Percentiles rank a stretch among this genome's conserved stretches.
These are phyloP conservation scores for Catostomus latipinnis DNA, from an alignment of 2,797 vertebrate species.

Conservation along the genomic window DNA sequence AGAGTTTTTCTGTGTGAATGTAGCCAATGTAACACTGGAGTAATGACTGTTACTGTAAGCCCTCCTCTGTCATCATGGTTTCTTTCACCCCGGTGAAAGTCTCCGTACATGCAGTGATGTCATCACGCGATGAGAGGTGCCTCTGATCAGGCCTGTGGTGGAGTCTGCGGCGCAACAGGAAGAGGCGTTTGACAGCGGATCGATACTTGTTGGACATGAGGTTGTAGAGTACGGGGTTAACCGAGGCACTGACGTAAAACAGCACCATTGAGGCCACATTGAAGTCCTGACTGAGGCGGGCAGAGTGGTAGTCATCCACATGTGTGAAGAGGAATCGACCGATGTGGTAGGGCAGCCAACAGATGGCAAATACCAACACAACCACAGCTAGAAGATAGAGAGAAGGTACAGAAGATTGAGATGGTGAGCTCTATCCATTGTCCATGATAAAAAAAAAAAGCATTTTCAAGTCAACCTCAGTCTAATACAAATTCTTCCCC, in stretches of 20 bases:
- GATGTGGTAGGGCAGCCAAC: conserved; percentile 90
- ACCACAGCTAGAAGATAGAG: conserved; percentile 79
- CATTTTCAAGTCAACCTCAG: background rate
- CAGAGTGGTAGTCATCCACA: conserved; percentile 76
- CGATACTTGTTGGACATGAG: conserved; percentile 87
- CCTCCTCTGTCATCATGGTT: background rate
- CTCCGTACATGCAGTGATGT: conserved; percentile 70
- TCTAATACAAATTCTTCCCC: background rate
- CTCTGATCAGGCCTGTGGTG: conserved; percentile 57
- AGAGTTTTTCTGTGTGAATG: too few relatives aligned
- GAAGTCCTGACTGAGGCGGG: conserved; percentile 86
- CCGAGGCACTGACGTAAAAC: conserved; percentile 88
- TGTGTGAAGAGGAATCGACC: conserved; percentile 87
- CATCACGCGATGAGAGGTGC: conserved; percentile 66
- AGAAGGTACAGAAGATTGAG: background rate
- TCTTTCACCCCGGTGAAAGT: conserved; percentile 71
- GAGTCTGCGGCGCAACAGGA: conserved; percentile 69
- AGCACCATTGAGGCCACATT: conserved; percentile 88
- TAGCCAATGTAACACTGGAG: background rate
- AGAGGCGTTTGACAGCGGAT: conserved; percentile 81
- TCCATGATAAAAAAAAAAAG: too few relatives aligned
- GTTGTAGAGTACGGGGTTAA: conserved; percentile 91
- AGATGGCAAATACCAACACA: conserved; percentile 87
- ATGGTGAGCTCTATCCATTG: background rate
- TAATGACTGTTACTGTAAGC: background rate